Conservation (phyloP, 2,797 vertebrate genomes). For the Bradypodion ventrale region DNA sequence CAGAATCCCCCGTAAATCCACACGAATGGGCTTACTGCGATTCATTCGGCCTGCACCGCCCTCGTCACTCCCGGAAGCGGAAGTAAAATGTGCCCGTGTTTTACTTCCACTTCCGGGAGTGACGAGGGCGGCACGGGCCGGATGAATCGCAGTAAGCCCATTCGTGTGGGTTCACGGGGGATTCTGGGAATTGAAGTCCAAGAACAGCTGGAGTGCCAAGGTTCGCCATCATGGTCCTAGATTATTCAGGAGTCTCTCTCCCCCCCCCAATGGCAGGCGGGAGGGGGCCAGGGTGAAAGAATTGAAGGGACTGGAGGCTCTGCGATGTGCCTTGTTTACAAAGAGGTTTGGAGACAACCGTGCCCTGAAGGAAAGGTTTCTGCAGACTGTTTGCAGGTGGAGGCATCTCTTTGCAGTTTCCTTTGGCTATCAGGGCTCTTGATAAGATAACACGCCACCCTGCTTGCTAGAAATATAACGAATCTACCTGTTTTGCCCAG, state of each 20-base stretch:
- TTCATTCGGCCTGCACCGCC: too few species aligned
- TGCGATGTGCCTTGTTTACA: neutral
- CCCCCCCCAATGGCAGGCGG: neutral
- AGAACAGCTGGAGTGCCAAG: too few species aligned
- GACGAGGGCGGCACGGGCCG: too few species aligned
- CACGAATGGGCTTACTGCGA: too few species aligned
- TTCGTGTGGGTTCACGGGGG: too few species aligned
- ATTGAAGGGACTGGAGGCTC: neutral
- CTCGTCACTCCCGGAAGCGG: too few species aligned
- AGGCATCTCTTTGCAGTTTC: neutral
- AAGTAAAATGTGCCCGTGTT: too few species aligned
- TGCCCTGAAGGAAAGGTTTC: neutral
- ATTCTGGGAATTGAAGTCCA: too few species aligned
- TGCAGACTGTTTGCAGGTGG: neutral
- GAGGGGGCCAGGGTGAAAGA: constrained; percentile 20
- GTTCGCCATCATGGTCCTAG: too few species aligned
- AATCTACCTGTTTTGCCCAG: neutral
- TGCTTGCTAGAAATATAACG: neutral
- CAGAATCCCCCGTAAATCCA: too few species aligned
- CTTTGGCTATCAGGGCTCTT: neutral
- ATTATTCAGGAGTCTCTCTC: constrained; percentile 32
- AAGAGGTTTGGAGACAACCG: neutral
- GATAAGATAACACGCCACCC: neutral
- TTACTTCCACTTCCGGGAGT: too few species aligned
- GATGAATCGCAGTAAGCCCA: too few species aligned